Evolutionary conservation across 92 coral and sea anemone genomes (phyloP), one percentile per base, ranked within the genome.

Genomic region (Desmophyllum pertusum): DNA sequence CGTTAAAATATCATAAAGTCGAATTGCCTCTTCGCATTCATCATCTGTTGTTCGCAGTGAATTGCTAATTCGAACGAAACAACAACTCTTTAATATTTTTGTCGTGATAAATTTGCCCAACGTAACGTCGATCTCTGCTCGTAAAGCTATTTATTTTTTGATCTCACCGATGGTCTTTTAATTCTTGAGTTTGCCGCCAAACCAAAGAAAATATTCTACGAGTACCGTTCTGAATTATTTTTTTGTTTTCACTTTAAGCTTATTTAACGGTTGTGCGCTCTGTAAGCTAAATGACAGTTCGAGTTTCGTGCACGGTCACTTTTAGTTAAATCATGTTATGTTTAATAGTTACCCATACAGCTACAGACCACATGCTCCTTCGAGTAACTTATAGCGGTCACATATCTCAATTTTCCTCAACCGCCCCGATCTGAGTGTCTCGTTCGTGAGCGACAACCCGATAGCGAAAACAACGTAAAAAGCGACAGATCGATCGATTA

Each of bases 211-310:
- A 43, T 40, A 33, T 46, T 37, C 68, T 27, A 1, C 53, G 62
- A 82, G 59, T 67, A n/a, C 23, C 7, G 27, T 37, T 13, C 33
- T 27, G 5, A 62, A 27, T 18, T 13, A 31, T 30, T 53, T 72
- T 40, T 71, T 82, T 72, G 70, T 41, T 62, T 55, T 55, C 17
- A 41, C 30, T n/a, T n/a, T n/a, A n/a, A 64, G 86, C 72, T 82
- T 72, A 82, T 82, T 61, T 82, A 82, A 82, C 86, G 86, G 86
- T 82, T 82, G 86, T 61, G 75, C 41, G 70, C 35, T 40, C 86
- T n/a, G 57, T 21, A 57, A 55, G 79, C 38, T 42, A 80, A 72
- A 10, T 57, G 86, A 55, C 79, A 71, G 79, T 64, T 81, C 65
- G 21, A 61, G 57, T 43, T 35, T 43, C 62, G 27, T 27, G 4